Percentiles rank a stretch among this genome's conserved stretches.
Conservation (phyloP, 2,113 vertebrate genomes). For the Microtus oregoni region DNA sequence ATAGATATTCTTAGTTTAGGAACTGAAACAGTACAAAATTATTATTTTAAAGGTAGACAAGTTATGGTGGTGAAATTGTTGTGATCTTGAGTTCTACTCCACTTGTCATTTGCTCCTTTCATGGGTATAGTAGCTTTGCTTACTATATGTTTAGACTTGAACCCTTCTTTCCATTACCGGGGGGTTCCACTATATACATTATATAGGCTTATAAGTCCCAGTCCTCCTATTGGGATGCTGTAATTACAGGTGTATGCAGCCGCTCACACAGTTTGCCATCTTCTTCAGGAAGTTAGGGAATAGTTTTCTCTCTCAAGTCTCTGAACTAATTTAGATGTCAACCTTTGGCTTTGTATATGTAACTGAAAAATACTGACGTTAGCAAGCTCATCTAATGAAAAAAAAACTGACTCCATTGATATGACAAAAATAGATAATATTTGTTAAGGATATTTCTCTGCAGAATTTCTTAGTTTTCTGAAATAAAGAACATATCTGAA, state of each 20-base stretch:
- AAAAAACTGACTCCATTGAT: background rate
- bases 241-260: background rate
- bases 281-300: slow-evolving; percentile 3
- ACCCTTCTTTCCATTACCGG: background rate
- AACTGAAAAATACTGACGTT: slow-evolving; percentile 1
- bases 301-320: slow-evolving; percentile 33
- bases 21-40: slow-evolving; percentile 25
- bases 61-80: background rate
- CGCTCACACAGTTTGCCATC: background rate
- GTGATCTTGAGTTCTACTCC: background rate
- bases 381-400: slow-evolving; percentile 42
- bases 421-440: slow-evolving; percentile 12
- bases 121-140: background rate
- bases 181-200: background rate
- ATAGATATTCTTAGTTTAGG: slow-evolving; percentile 27
- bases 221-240: background rate
- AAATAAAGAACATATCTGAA: slow-evolving; percentile 35
- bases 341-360: background rate
- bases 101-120: slow-evolving; percentile 17
- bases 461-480: slow-evolving; percentile 30
- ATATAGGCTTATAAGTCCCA: background rate
- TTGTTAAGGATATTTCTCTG: slow-evolving; percentile 58
- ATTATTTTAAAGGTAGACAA: slow-evolving; percentile 32
- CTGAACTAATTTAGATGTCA: slow-evolving; percentile 12
- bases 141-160: background rate